Conservation (phyloP, 2,888 invertebrate genomes). For the Nebria brevicollis region DNA sequence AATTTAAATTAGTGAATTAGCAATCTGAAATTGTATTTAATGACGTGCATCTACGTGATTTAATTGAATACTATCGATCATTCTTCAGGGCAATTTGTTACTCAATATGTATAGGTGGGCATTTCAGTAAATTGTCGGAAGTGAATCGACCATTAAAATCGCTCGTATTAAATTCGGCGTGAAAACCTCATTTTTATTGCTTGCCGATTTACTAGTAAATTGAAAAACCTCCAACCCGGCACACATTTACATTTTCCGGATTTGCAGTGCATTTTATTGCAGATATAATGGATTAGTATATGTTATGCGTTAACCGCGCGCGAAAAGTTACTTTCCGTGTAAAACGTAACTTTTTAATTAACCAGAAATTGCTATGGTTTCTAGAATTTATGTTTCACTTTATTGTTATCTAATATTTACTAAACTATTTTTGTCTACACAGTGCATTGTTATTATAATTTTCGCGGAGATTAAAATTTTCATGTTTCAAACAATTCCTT, state of each 20-base stretch:
- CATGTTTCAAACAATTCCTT: too few species aligned
- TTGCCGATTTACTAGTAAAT: slow-evolving; percentile 13
- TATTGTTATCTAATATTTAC: too few species aligned
- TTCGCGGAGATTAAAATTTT: too few species aligned
- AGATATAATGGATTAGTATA: not conserved
- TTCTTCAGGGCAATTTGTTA: slow-evolving; percentile 42
- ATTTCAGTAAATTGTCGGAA: slow-evolving; percentile 43
- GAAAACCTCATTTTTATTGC: slow-evolving; percentile 45
- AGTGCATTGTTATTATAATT: too few species aligned
- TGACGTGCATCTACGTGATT: not conserved
- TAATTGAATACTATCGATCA: slow-evolving; percentile 44
- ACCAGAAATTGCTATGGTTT: too few species aligned
- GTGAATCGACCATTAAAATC: slow-evolving; percentile 38
- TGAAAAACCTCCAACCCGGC: not conserved
- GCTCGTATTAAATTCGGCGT: slow-evolving; percentile 36
- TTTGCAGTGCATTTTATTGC: not conserved
- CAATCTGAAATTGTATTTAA: not conserved
- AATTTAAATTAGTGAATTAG: not conserved
- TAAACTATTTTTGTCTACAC: too few species aligned
- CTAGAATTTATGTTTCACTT: too few species aligned
- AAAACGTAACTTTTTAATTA: too few species aligned
- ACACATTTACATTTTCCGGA: not conserved
- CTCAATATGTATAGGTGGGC: slow-evolving; percentile 8
- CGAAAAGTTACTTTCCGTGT: too few species aligned
- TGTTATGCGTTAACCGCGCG: not conserved